Base-by-base conservation (phyloP, 2,797 vertebrate species). In the Coracias cyanogaster region DNA sequence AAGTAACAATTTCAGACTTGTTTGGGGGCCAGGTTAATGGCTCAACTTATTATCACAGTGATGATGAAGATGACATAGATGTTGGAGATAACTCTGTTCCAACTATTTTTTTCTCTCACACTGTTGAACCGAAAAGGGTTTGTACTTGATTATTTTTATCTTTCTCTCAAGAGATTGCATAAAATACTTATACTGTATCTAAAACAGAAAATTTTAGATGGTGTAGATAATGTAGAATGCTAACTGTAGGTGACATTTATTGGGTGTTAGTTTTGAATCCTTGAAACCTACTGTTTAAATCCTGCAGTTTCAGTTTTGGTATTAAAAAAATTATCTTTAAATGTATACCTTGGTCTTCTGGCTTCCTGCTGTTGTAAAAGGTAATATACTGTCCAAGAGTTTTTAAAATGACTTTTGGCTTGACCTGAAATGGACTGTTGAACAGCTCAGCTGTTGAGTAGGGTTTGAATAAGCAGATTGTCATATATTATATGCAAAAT, bases 41-140 rank as follows among this genome's bases (percentile, higher is more conserved):
- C 77, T 95, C 96, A 15, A 26, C 55, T 73, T 96, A 95, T 10
- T 96, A 96, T 21, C 91, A 88, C 60, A 98, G 96, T 26, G 96
- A 98, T 45, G 98, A 98, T 37, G 97, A 96, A 91, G 96, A 97
- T 81, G 96, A 98, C 78, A 93, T 92, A 95, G 98, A 97, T 94
- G 57, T 49, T 82, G 96, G 82, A 85, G 97, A 98, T 46, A 97
- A 97, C 86, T 97, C 96, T 87, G 90, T 98, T 95, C 98, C 98
- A 82, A 99, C 99, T 94, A 99, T 99, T 98, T 99, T 98, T 97
- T 99, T 99, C 97, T 98, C 98, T 97, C 99, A 99, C 97, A 99
- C 99, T n/a, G 98, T 99, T 12, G 99, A 99, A 95, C 99, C 98
- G 97, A 99, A 99, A 98, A 99, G 99, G 99, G 99, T 99, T 97